Conservation (phyloP, 92 coral and sea anemone species). For the Palythoa caribaeorum region DNA sequence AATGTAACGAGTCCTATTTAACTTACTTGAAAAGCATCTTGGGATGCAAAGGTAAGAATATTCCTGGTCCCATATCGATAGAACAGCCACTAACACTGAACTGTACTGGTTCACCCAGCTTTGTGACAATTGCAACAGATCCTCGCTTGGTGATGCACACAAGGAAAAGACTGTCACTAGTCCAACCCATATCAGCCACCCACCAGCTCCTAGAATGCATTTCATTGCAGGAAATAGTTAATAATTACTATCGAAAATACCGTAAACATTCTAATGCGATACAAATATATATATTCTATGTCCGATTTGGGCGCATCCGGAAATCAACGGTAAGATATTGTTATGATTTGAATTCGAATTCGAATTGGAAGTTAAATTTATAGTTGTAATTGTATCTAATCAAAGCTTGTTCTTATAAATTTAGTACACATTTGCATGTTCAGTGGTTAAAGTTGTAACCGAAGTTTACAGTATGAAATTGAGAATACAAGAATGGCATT, state of each 20-base stretch:
- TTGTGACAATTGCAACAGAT: conserved; percentile 81
- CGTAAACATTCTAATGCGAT: too few relatives aligned
- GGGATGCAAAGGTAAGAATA: conserved; percentile 92
- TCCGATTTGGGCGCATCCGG: too few relatives aligned
- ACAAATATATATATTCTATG: too few relatives aligned
- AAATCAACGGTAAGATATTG: too few relatives aligned
- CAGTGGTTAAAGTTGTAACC: too few relatives aligned
- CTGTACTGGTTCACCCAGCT: conserved; percentile 90
- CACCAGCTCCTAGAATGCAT: conserved; percentile 82
- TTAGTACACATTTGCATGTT: too few relatives aligned
- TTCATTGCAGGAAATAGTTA: background rate
- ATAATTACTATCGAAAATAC: background rate
- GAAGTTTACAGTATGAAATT: too few relatives aligned
- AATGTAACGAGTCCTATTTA: background rate
- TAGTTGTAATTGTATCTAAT: too few relatives aligned
- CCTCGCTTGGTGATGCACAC: conserved; percentile 91
- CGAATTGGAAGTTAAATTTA: too few relatives aligned
- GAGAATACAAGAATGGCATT: too few relatives aligned
- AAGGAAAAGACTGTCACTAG: conserved; percentile 84
- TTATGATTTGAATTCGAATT: too few relatives aligned
- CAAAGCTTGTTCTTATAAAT: too few relatives aligned
- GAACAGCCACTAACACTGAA: conserved; percentile 80
- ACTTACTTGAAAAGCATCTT: conserved; percentile 88
- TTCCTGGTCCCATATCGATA: conserved; percentile 82
- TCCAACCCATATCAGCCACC: conserved; percentile 94